Evolutionary conservation across 2,113 vertebrate species (phyloP).

Genomic region (Stomatorhinus ivindoensis): DNA sequence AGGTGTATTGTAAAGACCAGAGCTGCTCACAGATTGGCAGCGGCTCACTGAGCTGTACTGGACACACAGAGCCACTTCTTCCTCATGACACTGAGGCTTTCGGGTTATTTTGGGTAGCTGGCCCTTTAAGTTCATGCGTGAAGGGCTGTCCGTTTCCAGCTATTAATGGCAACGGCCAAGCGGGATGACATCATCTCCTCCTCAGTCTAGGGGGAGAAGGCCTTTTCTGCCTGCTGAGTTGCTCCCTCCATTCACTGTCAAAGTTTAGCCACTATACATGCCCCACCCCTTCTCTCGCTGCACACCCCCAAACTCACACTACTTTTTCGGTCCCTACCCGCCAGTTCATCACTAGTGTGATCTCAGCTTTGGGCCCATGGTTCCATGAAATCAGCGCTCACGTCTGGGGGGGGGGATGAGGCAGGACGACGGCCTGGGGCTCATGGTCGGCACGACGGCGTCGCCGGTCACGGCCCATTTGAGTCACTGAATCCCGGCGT

Average conservation of each 20-base stretch:
- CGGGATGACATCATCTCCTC: constrained; percentile 62
- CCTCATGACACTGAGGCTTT: constrained; percentile 21
- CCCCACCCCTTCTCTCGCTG: background rate
- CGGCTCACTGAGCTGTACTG: background rate
- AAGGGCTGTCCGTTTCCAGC: constrained; percentile 54
- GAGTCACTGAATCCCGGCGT: background rate
- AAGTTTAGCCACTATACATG: constrained; percentile 18
- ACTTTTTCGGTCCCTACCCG: background rate
- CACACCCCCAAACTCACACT: background rate
- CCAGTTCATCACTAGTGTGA: background rate
- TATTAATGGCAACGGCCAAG: constrained; percentile 61
- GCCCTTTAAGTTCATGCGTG: constrained; percentile 53
- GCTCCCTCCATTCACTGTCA: constrained; percentile 18
- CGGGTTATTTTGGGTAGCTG: constrained; percentile 32
- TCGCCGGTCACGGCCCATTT: background rate
- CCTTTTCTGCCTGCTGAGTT: constrained; percentile 18
- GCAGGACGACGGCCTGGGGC: background rate
- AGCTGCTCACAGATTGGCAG: background rate
- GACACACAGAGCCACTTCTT: background rate
- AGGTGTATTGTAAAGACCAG: background rate
- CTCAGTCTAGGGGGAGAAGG: constrained; percentile 26
- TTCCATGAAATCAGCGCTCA: background rate
- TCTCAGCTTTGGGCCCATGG: background rate
- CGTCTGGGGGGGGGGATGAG: background rate
- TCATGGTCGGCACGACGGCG: background rate